A percentile compares a stretch with the other conserved stretches of the same genome.
phyloP scores from a whole-genome alignment of 2,113 vertebrate species.

The Glaucidium brasilianum region DNA sequence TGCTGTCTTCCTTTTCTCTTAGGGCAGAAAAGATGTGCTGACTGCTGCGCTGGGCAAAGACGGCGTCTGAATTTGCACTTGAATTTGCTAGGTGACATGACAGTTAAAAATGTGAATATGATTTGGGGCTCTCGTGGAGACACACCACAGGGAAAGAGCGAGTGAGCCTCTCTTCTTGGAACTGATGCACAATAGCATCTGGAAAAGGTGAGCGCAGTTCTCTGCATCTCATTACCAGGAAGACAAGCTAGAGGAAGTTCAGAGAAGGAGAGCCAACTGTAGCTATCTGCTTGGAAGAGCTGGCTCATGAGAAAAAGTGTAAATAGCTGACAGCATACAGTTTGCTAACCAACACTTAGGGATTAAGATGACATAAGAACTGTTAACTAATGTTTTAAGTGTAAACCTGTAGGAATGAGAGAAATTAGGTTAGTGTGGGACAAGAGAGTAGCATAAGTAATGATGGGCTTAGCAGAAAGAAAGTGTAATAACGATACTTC shows the following conservation, averaged over 20 bases:
- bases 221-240: slow-evolving; percentile 16
- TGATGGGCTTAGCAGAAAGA: background rate
- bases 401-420: background rate
- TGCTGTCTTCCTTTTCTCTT: background rate
- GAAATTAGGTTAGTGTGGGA: background rate
- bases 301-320: background rate
- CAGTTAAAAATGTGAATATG: background rate
- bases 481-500: background rate
- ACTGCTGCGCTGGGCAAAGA: background rate
- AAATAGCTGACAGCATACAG: background rate
- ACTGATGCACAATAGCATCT: background rate
- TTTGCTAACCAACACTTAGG: background rate
- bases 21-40: background rate
- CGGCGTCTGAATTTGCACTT: background rate
- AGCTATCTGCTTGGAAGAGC: background rate
- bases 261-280: slow-evolving; percentile 34
- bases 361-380: background rate
- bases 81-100: background rate
- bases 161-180: slow-evolving; percentile 24
- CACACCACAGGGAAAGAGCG: background rate
- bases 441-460: background rate
- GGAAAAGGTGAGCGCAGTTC: slow-evolving; percentile 34
- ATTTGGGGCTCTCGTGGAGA: background rate
- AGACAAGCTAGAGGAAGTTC: slow-evolving; percentile 42
- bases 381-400: background rate